Evolutionary conservation across 2,888 invertebrate species (phyloP).

Genomic region (Chelonus formosanus): DNA sequence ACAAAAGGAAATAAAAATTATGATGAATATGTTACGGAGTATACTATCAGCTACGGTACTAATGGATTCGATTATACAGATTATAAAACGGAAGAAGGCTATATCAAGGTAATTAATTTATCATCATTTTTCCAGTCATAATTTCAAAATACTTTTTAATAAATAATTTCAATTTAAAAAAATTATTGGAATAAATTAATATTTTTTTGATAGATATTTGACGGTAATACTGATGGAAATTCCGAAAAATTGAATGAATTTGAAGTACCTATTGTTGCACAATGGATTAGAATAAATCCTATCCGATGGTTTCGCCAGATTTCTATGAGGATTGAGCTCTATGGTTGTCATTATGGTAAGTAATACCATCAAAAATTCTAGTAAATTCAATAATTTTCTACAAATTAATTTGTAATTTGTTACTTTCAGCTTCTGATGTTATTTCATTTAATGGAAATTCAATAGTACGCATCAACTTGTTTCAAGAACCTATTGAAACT

Average conservation of each 20-base stretch:
- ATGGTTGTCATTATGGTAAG: conserved; percentile 93
- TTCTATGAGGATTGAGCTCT: conserved; percentile 91
- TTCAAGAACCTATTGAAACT: conserved; percentile 84
- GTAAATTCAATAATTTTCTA: conserved; percentile 2
- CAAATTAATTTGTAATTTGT: conserved; percentile 32
- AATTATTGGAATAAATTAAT: neutral
- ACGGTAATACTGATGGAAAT: conserved; percentile 90
- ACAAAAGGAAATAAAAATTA: conserved; percentile 91
- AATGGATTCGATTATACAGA: conserved; percentile 89
- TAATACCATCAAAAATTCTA: neutral
- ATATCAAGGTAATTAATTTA: conserved; percentile 81
- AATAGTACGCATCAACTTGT: conserved; percentile 79
- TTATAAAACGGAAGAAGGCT: conserved; percentile 89
- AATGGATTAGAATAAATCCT: conserved; percentile 93
- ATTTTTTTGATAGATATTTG: conserved; percentile 79
- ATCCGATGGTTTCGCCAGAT: conserved; percentile 96
- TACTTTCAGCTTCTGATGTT: conserved; percentile 77
- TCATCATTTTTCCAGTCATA: too few relatives aligned
- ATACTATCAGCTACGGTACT: conserved; percentile 90
- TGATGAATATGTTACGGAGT: conserved; percentile 92
- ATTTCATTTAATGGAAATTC: conserved; percentile 88
- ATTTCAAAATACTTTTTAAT: conserved; percentile 21
- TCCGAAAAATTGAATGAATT: conserved; percentile 85
- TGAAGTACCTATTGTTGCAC: conserved; percentile 94
- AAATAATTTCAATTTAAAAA: neutral